Conservation (phyloP, 2,113 vertebrate genomes). For the Oplegnathus fasciatus region DNA sequence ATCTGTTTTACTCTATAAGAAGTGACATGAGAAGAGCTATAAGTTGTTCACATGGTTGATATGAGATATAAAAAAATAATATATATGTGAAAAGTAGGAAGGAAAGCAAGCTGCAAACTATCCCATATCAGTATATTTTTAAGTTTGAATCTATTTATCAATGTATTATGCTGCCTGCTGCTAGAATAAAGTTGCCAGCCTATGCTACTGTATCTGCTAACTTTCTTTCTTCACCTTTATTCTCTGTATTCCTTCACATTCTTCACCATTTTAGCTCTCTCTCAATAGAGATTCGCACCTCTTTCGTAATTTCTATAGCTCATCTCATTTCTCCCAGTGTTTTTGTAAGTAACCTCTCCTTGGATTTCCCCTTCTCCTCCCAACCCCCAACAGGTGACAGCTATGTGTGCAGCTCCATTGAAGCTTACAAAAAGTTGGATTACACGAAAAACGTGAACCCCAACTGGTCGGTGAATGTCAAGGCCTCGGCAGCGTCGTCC, state of each 20-base stretch:
- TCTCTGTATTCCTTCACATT: neutral
- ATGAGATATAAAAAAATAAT: neutral
- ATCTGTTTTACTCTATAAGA: slow-evolving; percentile 47
- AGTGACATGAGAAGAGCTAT: neutral
- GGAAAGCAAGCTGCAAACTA: neutral
- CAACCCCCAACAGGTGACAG: slow-evolving; percentile 88
- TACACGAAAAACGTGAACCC: slow-evolving; percentile 98
- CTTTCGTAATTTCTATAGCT: neutral
- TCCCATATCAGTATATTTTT: neutral
- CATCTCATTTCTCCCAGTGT: neutral
- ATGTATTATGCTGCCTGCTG: neutral
- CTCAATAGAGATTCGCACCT: neutral
- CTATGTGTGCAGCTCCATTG: slow-evolving; percentile 96
- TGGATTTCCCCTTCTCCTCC: neutral
- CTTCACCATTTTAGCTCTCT: neutral
- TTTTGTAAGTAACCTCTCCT: neutral
- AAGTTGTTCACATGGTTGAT: neutral
- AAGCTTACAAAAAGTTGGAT: slow-evolving; percentile 97
- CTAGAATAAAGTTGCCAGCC: neutral
- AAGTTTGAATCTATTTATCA: neutral
- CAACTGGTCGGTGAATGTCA: slow-evolving; percentile 98
- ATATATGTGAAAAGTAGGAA: neutral
- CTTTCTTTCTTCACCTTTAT: neutral
- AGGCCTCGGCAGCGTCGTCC: slow-evolving; percentile 85
- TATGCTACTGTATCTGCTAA: neutral